Percentiles rank a stretch among this genome's conserved stretches.
Evolutionary conservation across 2,113 vertebrate species (phyloP).

Genomic region (Isurus oxyrinchus): DNA sequence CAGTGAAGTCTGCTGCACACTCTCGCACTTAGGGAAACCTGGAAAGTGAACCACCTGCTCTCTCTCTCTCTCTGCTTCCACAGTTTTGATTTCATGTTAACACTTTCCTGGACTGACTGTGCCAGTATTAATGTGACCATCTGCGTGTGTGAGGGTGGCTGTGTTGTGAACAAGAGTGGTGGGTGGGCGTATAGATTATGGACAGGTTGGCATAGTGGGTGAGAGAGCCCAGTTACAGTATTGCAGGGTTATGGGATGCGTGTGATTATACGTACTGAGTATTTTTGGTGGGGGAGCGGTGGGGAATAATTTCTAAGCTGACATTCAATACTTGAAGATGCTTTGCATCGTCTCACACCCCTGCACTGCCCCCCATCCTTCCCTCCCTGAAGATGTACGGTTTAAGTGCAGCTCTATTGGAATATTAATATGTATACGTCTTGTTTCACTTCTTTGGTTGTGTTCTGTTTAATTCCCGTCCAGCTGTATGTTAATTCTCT

Average conservation of each 20-base stretch:
- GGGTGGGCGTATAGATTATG: too few species aligned
- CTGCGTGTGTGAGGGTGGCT: not conserved
- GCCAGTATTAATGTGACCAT: not conserved
- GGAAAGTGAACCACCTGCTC: too few species aligned
- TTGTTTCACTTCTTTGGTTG: not conserved
- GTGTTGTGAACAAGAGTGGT: too few species aligned
- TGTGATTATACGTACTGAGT: too few species aligned
- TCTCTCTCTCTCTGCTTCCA: too few species aligned
- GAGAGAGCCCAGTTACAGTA: not conserved
- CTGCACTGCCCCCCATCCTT: fast-evolving
- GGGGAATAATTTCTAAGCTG: not conserved
- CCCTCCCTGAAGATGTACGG: not conserved
- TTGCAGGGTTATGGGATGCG: not conserved
- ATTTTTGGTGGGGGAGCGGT: too few species aligned
- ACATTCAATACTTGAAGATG: not conserved
- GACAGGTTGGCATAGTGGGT: too few species aligned
- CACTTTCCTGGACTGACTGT: not conserved
- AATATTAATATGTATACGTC: not conserved
- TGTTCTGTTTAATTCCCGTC: not conserved
- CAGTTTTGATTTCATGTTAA: not conserved
- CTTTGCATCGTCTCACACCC: too few species aligned
- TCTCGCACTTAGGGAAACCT: too few species aligned
- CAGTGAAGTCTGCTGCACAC: too few species aligned
- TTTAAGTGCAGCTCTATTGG: not conserved
- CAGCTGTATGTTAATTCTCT: not conserved